Evolutionary conservation across 2,888 invertebrate genomes (phyloP), one percentile per base, ranked within the genome.

Genomic region (Oxytorus armatus): DNA sequence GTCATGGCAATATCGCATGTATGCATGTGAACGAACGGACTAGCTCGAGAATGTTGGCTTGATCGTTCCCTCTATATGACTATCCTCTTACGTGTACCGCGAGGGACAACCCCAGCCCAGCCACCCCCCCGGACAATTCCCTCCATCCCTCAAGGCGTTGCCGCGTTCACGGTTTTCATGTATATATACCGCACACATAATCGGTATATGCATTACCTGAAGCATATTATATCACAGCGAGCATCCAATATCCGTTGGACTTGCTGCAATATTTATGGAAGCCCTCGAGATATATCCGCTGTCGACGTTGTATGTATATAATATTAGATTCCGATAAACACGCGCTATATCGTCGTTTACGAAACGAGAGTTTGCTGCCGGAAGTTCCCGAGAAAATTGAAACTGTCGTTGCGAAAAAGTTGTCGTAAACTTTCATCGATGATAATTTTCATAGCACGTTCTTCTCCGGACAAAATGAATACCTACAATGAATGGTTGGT

Each of bases 231-330:
- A 79, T 79, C 69, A 77, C 63, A 73, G 51, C 59, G 55, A 61
- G 57, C 23, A 79, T 75, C 65, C 57, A 79, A 75, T 79, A 79
- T 75, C 68, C 59, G 70, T 61, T 55, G 69, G 61, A 63, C 65
- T 59, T 55, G 59, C 39, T 63, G 51, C 33, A 63, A 75, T 77
- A 80, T 74, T 82, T 82, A 80, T 82, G 79, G 63, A 79, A 42
- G 55, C 55, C 23, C 23, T 8, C 16, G 16, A 25, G 61, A 66
- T 47, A 21, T 77, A 73, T 77, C 63, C 63, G 55, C 63, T 65
- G 70, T 25, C 75, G 55, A 70, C 65, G 63, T 57, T 74, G n/a
- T n/a, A n/a, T n/a, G n/a, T n/a, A n/a, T n/a, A n/a, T n/a, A n/a
- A 63, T 79, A 79, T 74, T 39, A 49, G 47, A 18, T 55, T 25